Evolutionary conservation across 2,888 invertebrate genomes (phyloP), one percentile per base, ranked within the genome.

Genomic region (Leptopilina drosophilae): DNA sequence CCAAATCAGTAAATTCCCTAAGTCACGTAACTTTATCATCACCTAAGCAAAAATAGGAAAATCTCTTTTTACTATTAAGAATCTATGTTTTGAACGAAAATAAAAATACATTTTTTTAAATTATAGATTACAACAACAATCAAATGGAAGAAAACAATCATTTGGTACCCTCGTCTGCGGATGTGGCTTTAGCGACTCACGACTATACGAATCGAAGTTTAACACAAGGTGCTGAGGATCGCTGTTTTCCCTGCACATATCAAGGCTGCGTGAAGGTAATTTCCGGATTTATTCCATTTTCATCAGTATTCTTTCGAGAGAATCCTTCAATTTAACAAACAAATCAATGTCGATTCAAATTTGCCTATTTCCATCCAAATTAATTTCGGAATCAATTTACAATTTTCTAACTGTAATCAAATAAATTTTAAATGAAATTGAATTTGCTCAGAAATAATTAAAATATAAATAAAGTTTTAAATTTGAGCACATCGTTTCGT

Each of bases 181-280:
- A 89, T 77, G 90, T 87, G 49, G 92, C 91, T 77, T 82, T 92
- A 73, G 91, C 92, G 46, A 92, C 92, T 11, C 92, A 92, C 84
- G 92, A 92, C 81, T 92, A 92, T 80, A 92, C 92, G 14, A 90
- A 88, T 84, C 89, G 91, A 77, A 91, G 85, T 79, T 84, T 89
- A 62, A 86, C 87, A 20, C 89, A 89, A 20, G 86, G 89, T 46
- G 85, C 87, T 5, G 91, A 92, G 11, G 91, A 91, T 81, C 89
- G 91, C 65, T 91, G 91, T 79, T 92, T 91, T 75, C 91, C 91
- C 11, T 92, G 91, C 83, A 91, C 91, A 64, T 92, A 91, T 80
- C 90, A 91, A 84, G 91, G 91, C 77, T 92, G 91, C 79, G 83
- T 89, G 5, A 92, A 92, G 89, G 91, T 91, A 86, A 62, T 62